Evolutionary conservation across 2,888 invertebrate species (phyloP), one percentile per base, ranked within the genome.

Genomic region (Melinaea marsaeus): DNA sequence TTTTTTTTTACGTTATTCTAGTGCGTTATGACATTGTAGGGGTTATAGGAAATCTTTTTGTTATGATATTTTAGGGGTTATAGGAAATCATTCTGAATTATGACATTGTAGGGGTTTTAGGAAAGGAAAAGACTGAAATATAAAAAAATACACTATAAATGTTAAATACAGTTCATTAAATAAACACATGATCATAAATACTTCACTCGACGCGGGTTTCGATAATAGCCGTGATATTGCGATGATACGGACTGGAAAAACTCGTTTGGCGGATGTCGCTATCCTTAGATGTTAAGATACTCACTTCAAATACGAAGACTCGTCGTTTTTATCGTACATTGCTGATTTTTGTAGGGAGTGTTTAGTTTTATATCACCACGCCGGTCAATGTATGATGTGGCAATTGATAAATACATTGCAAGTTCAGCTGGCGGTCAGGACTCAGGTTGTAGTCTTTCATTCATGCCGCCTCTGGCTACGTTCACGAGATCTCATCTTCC

Each of bases 171-270:
- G 65, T 63, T 63, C 69, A 70, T 71, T 72, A 70, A 78, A 83
- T 84, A 88, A 88, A 88, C 86, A 88, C 85, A 64, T 79, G 75
- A 80, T 84, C 88, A 88, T 90, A 89, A 88, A 90, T 86, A 85
- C 82, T 85, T 85, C 82, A 85, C 81, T 87, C 87, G 87, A 88
- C 89, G 90, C 80, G 83, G 83, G 87, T 85, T 88, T 90, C 84
- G 86, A 90, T 90, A 89, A 90, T 88, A 90, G 88, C 88, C 89
- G 86, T 90, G 89, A 90, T 90, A 90, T 88, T 85, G 89, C 88
- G 90, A 90, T 89, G 90, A 90, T 90, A 88, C 87, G 80, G 84
- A 90, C 90, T 90, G 89, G 90, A 90, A 90, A 90, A 90, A 90
- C 90, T 90, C 84, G 90, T 90, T 90, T 84, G 81, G 81, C 80